phyloP scores from a whole-genome alignment of 2,797 vertebrate genomes.

The Pagetopsis macropterus region DNA sequence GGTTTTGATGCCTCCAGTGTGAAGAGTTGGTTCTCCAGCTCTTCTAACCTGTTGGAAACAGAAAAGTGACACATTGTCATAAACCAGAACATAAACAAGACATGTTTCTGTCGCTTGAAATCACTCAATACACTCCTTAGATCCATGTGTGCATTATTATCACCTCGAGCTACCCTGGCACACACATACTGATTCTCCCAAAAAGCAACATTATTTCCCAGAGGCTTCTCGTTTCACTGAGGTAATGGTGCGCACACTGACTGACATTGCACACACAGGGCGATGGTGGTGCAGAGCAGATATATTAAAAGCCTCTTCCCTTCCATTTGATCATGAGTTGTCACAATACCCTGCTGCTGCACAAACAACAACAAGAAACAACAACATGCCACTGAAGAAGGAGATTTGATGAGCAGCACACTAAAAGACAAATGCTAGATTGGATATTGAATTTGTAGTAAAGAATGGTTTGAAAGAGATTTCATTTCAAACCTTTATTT shows the following conservation, averaged over 20 bases:
- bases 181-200: not conserved
- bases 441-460: not conserved
- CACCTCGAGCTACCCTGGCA: not conserved
- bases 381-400: not conserved
- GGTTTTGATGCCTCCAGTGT: constrained; percentile 87
- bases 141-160: not conserved
- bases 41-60: constrained; percentile 84
- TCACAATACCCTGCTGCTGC: not conserved
- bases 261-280: not conserved
- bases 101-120: not conserved
- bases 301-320: constrained; percentile 1
- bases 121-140: not conserved
- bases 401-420: not conserved
- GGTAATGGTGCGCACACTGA: constrained; percentile 8
- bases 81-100: not conserved
- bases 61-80: not conserved
- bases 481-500: no score
- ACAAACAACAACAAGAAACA: constrained; percentile 18
- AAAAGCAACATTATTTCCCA: not conserved
- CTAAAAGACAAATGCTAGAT: not conserved
- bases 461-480: not conserved
- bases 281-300: not conserved
- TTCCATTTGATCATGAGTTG: constrained; percentile 11
- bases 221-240: constrained; percentile 3
- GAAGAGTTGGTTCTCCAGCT: constrained; percentile 91